Conservation (phyloP, 2,797 vertebrate species). For the Cheracebus regulus region DNA sequence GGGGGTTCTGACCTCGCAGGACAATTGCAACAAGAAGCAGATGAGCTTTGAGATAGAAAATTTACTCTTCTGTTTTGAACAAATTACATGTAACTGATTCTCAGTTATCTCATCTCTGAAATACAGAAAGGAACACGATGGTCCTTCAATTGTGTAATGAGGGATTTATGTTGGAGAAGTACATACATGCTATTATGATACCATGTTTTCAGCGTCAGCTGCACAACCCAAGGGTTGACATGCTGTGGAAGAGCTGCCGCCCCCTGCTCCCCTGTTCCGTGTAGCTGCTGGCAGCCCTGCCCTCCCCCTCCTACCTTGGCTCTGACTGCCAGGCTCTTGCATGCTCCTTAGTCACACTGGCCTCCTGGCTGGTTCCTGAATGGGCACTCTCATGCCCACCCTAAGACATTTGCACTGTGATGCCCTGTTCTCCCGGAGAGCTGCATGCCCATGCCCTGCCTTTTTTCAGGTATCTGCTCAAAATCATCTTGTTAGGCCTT, state of each 20-base stretch:
- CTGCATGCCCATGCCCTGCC: neutral
- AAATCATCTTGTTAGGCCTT: neutral
- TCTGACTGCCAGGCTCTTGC: neutral
- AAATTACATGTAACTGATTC: neutral
- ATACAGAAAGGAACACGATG: accelerated
- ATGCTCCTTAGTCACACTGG: neutral
- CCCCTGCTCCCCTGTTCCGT: accelerated
- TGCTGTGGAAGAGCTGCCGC: neutral
- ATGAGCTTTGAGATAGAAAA: constrained; percentile 27
- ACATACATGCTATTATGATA: accelerated
- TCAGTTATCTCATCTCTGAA: neutral
- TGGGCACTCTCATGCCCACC: neutral
- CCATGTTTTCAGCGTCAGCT: accelerated
- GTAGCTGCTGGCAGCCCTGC: neutral
- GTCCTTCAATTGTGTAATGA: neutral
- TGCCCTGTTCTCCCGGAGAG: accelerated
- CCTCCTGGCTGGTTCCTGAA: neutral
- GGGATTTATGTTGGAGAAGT: neutral
- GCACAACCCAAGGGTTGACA: accelerated
- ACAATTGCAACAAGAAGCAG: neutral
- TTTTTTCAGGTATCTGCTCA: neutral
- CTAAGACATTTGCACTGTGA: neutral
- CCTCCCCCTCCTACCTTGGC: neutral
- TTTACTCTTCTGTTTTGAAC: neutral
- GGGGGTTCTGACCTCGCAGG: neutral